Conservation (phyloP, 2,113 vertebrate genomes). For the Charadrius vociferus region DNA sequence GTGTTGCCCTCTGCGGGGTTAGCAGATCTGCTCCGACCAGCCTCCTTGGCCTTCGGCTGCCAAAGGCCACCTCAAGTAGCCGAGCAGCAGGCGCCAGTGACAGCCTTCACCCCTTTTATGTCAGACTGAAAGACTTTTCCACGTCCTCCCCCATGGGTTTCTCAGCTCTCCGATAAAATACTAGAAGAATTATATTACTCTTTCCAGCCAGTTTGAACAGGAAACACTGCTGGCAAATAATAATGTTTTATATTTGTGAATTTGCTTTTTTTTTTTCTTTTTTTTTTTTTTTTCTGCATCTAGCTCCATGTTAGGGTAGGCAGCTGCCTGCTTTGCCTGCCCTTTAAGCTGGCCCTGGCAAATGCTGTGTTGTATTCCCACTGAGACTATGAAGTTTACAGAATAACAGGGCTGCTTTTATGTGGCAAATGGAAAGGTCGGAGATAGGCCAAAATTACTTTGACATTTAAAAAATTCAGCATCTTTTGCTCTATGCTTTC, state of each 20-base stretch:
- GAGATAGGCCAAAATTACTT: constrained; percentile 21
- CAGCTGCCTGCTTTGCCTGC: background rate
- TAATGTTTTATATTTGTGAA: background rate
- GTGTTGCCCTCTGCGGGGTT: background rate
- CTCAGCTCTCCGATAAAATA: background rate
- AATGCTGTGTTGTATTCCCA: constrained; percentile 3
- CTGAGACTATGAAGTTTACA: background rate
- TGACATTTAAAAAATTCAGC: constrained; percentile 42
- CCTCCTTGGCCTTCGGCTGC: background rate
- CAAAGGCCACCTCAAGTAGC: background rate
- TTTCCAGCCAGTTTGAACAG: background rate
- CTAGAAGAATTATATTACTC: background rate
- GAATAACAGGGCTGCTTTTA: constrained; percentile 43
- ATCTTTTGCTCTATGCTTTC: constrained; percentile 4
- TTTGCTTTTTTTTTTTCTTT: background rate
- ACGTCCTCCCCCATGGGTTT: background rate
- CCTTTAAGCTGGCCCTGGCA: background rate
- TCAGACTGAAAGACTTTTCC: background rate
- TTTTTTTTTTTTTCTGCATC: background rate
- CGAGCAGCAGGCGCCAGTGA: background rate
- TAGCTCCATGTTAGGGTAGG: background rate
- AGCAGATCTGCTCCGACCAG: background rate
- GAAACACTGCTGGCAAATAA: background rate
- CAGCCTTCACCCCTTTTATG: background rate
- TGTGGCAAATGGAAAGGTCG: background rate